phyloP scores from a whole-genome alignment of 2,888 invertebrate species.

The Drosophila fulvimacula region DNA sequence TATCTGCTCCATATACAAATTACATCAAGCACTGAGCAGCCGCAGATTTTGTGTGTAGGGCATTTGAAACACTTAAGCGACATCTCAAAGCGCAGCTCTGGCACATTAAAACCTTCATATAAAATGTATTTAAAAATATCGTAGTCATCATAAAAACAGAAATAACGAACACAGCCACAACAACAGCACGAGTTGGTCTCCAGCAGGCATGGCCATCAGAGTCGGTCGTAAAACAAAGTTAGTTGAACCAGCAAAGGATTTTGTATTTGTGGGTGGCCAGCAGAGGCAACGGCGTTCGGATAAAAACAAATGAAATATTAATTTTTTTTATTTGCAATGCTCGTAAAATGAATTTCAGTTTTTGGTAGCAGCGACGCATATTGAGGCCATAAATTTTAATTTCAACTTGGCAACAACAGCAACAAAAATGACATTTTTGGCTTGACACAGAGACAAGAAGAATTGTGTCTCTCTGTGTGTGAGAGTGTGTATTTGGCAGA shows the following conservation, averaged over 20 bases:
- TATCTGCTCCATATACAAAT: not conserved
- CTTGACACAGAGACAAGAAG: slow-evolving; percentile 19
- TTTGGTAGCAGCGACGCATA: slow-evolving; percentile 20
- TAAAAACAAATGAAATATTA: slow-evolving; percentile 67
- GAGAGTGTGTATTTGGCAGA: not conserved
- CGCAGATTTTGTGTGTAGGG: not conserved
- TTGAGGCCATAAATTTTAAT: slow-evolving; percentile 63
- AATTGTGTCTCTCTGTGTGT: not conserved
- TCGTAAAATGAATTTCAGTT: slow-evolving; percentile 58
- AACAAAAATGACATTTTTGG: slow-evolving; percentile 45
- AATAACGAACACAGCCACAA: slow-evolving; percentile 15
- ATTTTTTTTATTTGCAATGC: slow-evolving; percentile 63
- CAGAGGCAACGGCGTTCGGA: not conserved
- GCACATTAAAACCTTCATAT: slow-evolving; percentile 37
- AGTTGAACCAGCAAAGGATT: slow-evolving; percentile 40
- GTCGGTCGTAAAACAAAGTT: slow-evolving; percentile 64
- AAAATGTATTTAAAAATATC: slow-evolving; percentile 67
- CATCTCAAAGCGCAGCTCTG: slow-evolving; percentile 23
- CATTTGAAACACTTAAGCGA: slow-evolving; percentile 47
- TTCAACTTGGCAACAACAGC: slow-evolving; percentile 45
- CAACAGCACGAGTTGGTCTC: slow-evolving; percentile 10
- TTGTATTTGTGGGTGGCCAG: slow-evolving; percentile 16
- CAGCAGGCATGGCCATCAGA: slow-evolving; percentile 18
- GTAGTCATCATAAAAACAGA: slow-evolving; percentile 40
- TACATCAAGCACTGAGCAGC: not conserved